These are phyloP conservation scores for western clawed frog (Xenopus tropicalis) DNA, from an alignment of 2,113 vertebrate genomes.

Conservation along the genomic window DNA sequence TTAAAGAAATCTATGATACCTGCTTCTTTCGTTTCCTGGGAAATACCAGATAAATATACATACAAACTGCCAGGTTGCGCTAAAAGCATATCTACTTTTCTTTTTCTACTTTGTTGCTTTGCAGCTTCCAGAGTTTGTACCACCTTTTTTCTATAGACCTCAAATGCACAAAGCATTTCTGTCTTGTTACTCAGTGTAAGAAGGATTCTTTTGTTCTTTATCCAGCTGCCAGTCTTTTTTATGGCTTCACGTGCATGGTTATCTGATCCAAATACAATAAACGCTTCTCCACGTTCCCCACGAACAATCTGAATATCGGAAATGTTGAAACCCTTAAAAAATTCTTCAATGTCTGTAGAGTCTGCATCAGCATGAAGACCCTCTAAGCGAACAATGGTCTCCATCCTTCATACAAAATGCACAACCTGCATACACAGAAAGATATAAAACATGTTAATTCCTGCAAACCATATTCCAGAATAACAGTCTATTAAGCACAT, in stretches of 20 bases:
- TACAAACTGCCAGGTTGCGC: slow-evolving; percentile 65
- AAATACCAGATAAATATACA: slow-evolving; percentile 83
- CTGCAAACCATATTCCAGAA: no score
- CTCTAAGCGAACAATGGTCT: slow-evolving; percentile 99
- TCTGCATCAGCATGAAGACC: slow-evolving; percentile 90
- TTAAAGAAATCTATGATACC: slow-evolving; percentile 78
- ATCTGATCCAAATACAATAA: slow-evolving; percentile 95
- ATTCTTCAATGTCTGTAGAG: slow-evolving; percentile 93
- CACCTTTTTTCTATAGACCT: slow-evolving; percentile 45
- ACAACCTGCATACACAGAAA: no score
- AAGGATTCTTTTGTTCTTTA: slow-evolving; percentile 75
- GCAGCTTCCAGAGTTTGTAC: not conserved
- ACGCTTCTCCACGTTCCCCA: slow-evolving; percentile 89
- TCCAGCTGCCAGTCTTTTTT: slow-evolving; percentile 82
- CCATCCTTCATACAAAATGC: slow-evolving; percentile 66
- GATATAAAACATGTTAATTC: no score
- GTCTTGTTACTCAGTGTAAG: slow-evolving; percentile 92
- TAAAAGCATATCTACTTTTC: slow-evolving; percentile 50
- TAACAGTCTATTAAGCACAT: no score
- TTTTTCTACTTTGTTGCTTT: slow-evolving; percentile 69
- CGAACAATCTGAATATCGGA: slow-evolving; percentile 98
- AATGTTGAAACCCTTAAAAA: slow-evolving; percentile 97
- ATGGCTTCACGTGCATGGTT: slow-evolving; percentile 95
- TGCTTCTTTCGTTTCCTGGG: slow-evolving; percentile 79
- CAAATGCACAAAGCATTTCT: slow-evolving; percentile 89